Evolutionary conservation across 2,113 vertebrate genomes (phyloP).

Genomic region (Oreochromis tanganicae): DNA sequence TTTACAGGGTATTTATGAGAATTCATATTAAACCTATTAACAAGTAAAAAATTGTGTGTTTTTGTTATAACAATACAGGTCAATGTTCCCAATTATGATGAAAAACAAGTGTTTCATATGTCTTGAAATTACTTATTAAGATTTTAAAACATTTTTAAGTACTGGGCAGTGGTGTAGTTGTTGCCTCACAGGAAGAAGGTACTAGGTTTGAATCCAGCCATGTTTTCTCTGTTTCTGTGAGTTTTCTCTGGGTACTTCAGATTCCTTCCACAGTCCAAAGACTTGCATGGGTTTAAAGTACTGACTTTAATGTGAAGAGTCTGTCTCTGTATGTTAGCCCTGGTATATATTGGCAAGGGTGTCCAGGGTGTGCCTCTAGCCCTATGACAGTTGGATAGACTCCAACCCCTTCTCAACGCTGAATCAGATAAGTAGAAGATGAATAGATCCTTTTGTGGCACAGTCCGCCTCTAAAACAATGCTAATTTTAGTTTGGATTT

Average conservation of each 20-base stretch:
- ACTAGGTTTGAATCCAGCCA: background rate
- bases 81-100: background rate
- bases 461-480: background rate
- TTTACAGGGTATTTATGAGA: background rate
- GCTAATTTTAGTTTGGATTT: background rate
- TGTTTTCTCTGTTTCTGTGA: background rate
- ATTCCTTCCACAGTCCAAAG: background rate
- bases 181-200: background rate
- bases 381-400: background rate
- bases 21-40: background rate
- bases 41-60: background rate
- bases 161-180: background rate
- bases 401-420: accelerated
- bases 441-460: background rate
- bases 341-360: background rate
- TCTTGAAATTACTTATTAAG: background rate
- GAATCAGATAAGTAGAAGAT: background rate
- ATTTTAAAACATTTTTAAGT: background rate
- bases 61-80: background rate
- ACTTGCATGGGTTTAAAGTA: background rate
- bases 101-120: background rate
- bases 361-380: background rate
- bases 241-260: background rate
- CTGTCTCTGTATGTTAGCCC: background rate
- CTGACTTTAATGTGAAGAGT: background rate